Evolutionary conservation across 2,888 invertebrate species (phyloP).

Genomic region (Apocheima hispidaria): DNA sequence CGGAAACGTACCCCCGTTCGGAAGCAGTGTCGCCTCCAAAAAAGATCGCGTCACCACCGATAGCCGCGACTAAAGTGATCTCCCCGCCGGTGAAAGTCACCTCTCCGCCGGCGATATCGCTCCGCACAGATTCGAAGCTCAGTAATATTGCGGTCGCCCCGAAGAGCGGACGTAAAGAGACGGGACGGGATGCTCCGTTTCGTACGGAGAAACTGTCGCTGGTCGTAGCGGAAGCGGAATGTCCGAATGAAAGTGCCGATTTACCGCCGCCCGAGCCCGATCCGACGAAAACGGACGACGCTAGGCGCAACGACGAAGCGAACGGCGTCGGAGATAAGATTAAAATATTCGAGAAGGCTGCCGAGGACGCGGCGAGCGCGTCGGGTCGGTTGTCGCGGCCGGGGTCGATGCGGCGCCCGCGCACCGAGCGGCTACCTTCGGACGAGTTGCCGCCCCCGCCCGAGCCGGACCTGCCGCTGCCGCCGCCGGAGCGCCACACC

Average conservation of each 20-base stretch:
- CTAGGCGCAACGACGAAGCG: conserved; percentile 60
- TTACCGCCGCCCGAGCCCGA: conserved; percentile 30
- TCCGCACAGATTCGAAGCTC: conserved; percentile 43
- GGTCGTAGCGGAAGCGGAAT: conserved; percentile 32
- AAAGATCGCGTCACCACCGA: conserved; percentile 35
- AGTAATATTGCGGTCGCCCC: conserved; percentile 34
- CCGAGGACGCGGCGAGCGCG: conserved; percentile 69
- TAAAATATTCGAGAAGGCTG: conserved; percentile 79
- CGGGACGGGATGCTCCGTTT: conserved; percentile 58
- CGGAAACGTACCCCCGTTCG: not conserved
- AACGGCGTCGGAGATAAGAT: conserved; percentile 83
- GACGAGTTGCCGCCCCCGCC: conserved; percentile 43
- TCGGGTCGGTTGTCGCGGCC: conserved; percentile 68
- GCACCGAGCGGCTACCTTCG: conserved; percentile 54
- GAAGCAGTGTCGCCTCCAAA: conserved; percentile 40
- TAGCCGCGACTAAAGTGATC: conserved; percentile 42
- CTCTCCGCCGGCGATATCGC: conserved; percentile 47
- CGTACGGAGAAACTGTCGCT: conserved; percentile 56
- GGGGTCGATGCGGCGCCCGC: conserved; percentile 69
- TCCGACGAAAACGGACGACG: conserved; percentile 4
- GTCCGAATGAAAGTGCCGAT: conserved; percentile 12
- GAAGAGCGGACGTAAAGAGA: conserved; percentile 10
- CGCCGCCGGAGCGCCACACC: conserved; percentile 74
- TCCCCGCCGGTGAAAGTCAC: conserved; percentile 33
- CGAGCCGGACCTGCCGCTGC: conserved; percentile 47